phyloP scores from a whole-genome alignment of 2,113 vertebrate genomes.

The Limanda limanda region DNA sequence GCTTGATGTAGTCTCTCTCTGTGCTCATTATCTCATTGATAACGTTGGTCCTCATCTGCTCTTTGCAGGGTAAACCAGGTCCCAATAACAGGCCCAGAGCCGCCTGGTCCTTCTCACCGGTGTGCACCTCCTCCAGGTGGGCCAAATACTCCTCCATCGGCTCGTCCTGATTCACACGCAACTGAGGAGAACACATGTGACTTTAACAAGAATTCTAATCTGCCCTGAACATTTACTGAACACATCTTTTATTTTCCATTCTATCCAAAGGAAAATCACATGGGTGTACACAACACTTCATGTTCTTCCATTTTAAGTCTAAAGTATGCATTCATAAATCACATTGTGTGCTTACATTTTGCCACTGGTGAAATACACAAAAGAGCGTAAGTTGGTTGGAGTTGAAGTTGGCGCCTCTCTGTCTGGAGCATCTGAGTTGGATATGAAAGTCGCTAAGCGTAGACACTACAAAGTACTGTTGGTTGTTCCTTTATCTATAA shows the following conservation, averaged over 20 bases:
- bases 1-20: constrained; percentile 96
- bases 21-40: constrained; percentile 98
- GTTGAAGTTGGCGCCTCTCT: too few relatives aligned
- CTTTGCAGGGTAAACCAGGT: constrained; percentile 89
- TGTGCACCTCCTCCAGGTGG: constrained; percentile 81
- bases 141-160: constrained; percentile 88
- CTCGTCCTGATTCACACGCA: constrained; percentile 98
- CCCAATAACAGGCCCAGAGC: constrained; percentile 77
- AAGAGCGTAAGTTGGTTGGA: too few relatives aligned
- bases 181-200: constrained; percentile 71
- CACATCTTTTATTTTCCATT: not conserved
- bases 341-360: too few relatives aligned
- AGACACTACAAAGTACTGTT: too few relatives aligned
- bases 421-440: too few relatives aligned
- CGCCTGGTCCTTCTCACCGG: constrained; percentile 75
- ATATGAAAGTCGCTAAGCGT: too few relatives aligned
- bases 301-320: too few relatives aligned
- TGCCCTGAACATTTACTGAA: not conserved
- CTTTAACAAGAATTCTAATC: not conserved
- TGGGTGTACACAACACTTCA: not conserved
- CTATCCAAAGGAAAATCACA: not conserved
- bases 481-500: too few relatives aligned
- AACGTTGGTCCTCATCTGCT: constrained; percentile 97
- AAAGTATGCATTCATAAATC: too few relatives aligned
- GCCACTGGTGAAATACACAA: too few relatives aligned